Base-by-base conservation (phyloP, 2,797 vertebrate genomes). In the Acropternis orthonyx region DNA sequence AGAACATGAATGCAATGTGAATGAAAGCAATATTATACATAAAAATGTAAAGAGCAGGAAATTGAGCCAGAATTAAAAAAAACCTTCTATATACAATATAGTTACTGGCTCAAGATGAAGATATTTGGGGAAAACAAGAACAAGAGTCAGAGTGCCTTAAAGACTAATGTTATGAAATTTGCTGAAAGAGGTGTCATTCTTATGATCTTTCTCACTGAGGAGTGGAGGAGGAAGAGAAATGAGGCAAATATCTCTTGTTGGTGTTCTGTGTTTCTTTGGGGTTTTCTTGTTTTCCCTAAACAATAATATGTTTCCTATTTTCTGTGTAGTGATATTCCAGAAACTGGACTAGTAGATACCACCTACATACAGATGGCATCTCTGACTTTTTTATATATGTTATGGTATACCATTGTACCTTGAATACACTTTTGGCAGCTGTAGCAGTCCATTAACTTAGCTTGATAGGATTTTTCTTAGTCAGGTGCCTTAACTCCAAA, bases 51-150 rank as follows among this genome's bases (percentile, higher is more conserved):
- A 74, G 10, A 76, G 16, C 17, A 77, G 7, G 3, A 85, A 68
- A 58, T 7, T 27, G 5, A 59, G 8, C 8, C 8, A 79, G 21
- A 79, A 69, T 4, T 12, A 58, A 61, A 44, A 23, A 23, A 3
- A 6, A 0, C 0, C 3, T n/a, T 18, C 10, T 20, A 2, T 30
- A 7, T 51, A 39, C 24, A 68, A 49, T n/a, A 36, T 7, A 59
- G 7, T 12, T 72, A 8, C 30, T 68, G 16, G 7, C 26, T 86
- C 34, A 41, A 59, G 41, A 56, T n/a, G 14, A 73, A 75, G 21
- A 34, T 11, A 23, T 72, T 65, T 48, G 9, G 71, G 12, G 16
- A 34, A 92, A 93, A 67, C 0, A 3, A 83, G 27, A 61, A 20
- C 9, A 77, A 28, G 26, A 71, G 8, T 43, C n/a, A 39, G 5